Base-by-base conservation (phyloP, 1,140 invertebrate species). In the Halictus rubicundus region DNA sequence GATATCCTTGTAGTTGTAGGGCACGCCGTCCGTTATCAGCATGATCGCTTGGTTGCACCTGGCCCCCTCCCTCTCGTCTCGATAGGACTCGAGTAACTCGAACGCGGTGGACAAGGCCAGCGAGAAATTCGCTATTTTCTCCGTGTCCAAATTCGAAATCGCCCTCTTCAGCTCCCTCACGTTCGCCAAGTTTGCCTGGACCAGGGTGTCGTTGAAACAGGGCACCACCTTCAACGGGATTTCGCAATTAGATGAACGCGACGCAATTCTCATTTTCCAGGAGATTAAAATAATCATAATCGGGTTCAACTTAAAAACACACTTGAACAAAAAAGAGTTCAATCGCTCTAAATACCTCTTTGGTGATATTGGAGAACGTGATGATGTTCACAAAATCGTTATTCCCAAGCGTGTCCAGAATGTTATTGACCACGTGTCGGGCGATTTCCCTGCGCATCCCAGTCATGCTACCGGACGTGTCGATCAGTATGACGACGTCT, bases 371-470 rank as follows among this genome's bases (percentile, higher is more conserved):
- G 74, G 95, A 95, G 93, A 98, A 98, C 60, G 96, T 96, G 90
- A 99, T 96, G 73, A 99, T 97, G 92, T 99, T 99, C 81, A 99
- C 98, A 93, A 98, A 99, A 93, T 99, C 99, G 93, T 99, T 99
- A 92, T 99, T 98, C 76, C 97, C 98, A 27, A 99, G 95, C 0
- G 99, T 99, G 84, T 99, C 98, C 69, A 99, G 94, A 80, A 99
- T 99, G 85, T 98, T 98, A 72, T 97, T 96, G 57, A 99, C 97
- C 23, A 99, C 97, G 88, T 98, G 98, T 89, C 96, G 96, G 9
- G 99, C 98, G 80, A 99, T 99, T 92, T 98, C 97, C 89, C 97
- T 95, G 82, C 98, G 94, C 87, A 98, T 95, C 9, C 99, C 98
- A 57, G 96, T 98, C 98, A 99, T 99, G 52, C 98, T 99, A 32